These are phyloP conservation scores for Spermophilus dauricus DNA, from an alignment of 2,113 vertebrate genomes.

Conservation along the genomic window DNA sequence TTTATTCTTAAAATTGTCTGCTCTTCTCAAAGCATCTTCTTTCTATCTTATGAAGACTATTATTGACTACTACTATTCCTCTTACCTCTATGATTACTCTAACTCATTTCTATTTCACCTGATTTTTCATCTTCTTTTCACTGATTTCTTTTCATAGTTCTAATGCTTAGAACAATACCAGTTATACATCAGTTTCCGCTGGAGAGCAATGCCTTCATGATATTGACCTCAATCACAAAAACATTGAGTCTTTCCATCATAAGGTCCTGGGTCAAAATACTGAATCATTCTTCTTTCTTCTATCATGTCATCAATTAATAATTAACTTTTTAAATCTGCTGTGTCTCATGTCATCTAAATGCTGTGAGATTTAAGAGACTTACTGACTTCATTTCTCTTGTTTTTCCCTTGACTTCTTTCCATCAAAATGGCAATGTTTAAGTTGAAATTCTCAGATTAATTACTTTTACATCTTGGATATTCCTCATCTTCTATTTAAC, in stretches of 20 bases:
- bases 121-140: background rate
- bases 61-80: background rate
- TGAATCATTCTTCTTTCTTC: background rate
- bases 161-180: background rate
- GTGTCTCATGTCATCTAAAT: background rate
- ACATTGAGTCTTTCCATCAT: no score
- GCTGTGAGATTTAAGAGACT: background rate
- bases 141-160: background rate
- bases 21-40: background rate
- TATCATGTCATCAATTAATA: background rate
- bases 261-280: background rate
- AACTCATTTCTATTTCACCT: background rate
- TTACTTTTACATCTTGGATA: conserved; percentile 77
- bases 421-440: background rate
- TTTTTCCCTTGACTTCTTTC: background rate
- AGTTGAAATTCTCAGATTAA: background rate
- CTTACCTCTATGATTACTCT: background rate
- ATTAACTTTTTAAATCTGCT: background rate
- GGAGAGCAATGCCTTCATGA: background rate
- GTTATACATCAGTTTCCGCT: background rate
- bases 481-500: background rate
- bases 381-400: background rate
- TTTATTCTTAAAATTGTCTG: background rate
- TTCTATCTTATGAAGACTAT: background rate
- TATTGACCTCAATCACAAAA: background rate